Conservation (phyloP, 2,113 vertebrate species). For the Baryphthengus martii region DNA sequence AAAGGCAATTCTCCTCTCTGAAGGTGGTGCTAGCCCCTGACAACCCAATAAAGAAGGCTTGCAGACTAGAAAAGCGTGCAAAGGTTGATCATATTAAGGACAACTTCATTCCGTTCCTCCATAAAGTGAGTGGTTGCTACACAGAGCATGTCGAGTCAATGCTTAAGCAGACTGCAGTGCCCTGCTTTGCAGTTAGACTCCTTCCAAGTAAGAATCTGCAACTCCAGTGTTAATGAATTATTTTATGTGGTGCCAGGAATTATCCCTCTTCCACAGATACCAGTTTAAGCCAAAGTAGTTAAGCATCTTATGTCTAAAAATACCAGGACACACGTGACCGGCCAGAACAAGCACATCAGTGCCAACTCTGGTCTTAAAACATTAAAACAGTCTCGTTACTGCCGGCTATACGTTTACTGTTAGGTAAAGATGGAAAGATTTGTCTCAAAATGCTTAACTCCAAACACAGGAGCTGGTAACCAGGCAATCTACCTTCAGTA, state of each 20-base stretch:
- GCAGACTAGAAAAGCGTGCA: slow-evolving; percentile 17
- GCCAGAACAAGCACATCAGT: neutral
- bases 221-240: neutral
- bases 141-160: neutral
- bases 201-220: neutral
- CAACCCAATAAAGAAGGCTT: slow-evolving; percentile 33
- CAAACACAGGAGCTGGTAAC: neutral
- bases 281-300: slow-evolving; percentile 38
- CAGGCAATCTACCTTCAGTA: neutral
- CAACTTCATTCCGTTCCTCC: neutral
- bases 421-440: neutral
- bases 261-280: neutral
- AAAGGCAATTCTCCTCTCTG: neutral
- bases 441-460: neutral
- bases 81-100: neutral
- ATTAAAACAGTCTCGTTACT: neutral
- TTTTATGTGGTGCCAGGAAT: neutral
- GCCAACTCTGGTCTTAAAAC: neutral
- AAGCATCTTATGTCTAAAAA: slow-evolving; percentile 55
- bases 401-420: neutral
- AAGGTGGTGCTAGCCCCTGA: neutral
- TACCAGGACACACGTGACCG: neutral
- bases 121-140: neutral
- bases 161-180: neutral
- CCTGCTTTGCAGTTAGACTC: neutral